These are phyloP conservation scores for Euschistus heros DNA, from an alignment of 1,140 invertebrate genomes.

Conservation along the genomic window DNA sequence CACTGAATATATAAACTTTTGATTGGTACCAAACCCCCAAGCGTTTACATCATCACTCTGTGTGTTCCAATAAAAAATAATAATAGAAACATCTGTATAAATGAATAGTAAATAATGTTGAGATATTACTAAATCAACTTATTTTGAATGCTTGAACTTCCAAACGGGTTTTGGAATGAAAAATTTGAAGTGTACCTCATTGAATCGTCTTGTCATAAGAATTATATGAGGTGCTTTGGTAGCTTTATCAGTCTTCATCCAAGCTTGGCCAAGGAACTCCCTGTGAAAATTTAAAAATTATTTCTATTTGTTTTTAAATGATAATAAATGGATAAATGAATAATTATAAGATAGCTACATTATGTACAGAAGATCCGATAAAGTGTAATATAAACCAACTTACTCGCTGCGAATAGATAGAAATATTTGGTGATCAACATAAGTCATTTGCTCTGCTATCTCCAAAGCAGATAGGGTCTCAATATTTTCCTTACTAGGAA, in stretches of 20 bases:
- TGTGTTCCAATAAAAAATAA: too few species aligned
- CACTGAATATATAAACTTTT: too few species aligned
- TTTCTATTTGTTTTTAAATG: background rate
- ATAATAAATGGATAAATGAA: background rate
- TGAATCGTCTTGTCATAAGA: constrained; percentile 83
- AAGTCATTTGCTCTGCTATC: constrained; percentile 90
- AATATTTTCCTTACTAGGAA: constrained; percentile 69
- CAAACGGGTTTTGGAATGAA: too few species aligned
- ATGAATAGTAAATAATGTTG: too few species aligned
- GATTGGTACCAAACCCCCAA: too few species aligned
- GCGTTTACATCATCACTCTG: too few species aligned
- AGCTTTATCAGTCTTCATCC: constrained; percentile 83
- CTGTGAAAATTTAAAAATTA: constrained; percentile 39
- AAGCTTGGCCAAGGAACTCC: constrained; percentile 83
- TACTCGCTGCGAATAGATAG: constrained; percentile 82
- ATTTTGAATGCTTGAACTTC: background rate
- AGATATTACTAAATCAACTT: background rate
- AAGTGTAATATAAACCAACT: constrained; percentile 36
- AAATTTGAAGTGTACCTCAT: constrained; percentile 47
- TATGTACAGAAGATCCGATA: constrained; percentile 12
- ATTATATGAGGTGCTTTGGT: constrained; percentile 75
- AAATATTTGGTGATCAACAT: constrained; percentile 88
- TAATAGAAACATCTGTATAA: too few species aligned
- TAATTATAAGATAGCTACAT: background rate
- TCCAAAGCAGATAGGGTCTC: constrained; percentile 81